A percentile compares a stretch with the other conserved stretches of the same genome.
These are phyloP conservation scores for Nebria brevicollis DNA, from an alignment of 2,888 invertebrate genomes.

Conservation along the genomic window DNA sequence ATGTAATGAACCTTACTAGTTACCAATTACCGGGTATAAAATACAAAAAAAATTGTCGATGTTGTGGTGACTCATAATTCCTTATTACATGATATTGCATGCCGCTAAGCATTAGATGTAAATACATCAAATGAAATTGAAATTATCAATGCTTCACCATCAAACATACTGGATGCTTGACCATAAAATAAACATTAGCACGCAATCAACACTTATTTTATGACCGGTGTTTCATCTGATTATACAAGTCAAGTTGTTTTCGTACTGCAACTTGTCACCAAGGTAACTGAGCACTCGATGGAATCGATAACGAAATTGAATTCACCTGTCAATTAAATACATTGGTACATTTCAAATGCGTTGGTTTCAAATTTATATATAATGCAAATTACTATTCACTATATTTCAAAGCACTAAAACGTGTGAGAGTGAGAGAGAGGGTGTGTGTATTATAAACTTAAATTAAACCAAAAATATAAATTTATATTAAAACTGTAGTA, in stretches of 20 bases:
- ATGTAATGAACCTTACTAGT: background rate
- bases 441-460: too few species aligned
- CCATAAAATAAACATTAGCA: background rate
- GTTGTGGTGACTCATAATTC: background rate
- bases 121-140: background rate
- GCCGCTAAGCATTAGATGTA: background rate
- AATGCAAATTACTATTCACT: background rate
- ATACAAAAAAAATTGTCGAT: background rate
- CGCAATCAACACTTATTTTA: background rate
- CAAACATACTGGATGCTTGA: background rate
- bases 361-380: background rate
- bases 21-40: background rate
- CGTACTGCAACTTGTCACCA: background rate
- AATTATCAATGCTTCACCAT: background rate
- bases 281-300: background rate
- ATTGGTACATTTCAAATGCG: background rate
- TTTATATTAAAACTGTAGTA: too few species aligned
- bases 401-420: too few species aligned
- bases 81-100: background rate
- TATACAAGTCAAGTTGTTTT: background rate
- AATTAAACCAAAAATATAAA: too few species aligned
- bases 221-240: background rate
- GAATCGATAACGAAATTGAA: background rate
- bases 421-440: too few species aligned
- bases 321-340: background rate